Percentiles rank a stretch among this genome's conserved stretches.
These are phyloP conservation scores for Apotomis turbidana DNA, from an alignment of 2,888 invertebrate species.

Conservation along the genomic window DNA sequence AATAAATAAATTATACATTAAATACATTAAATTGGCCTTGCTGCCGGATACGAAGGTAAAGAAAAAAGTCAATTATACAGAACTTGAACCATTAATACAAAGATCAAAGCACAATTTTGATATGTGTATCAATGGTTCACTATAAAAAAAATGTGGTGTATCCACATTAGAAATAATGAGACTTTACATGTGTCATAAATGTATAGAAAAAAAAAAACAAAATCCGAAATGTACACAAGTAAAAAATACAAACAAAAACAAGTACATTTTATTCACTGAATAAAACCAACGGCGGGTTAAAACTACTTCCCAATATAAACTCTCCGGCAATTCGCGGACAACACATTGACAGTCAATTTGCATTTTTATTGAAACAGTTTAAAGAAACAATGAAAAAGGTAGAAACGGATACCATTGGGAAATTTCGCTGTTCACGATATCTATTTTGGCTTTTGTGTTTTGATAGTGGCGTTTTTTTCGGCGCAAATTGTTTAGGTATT, in stretches of 20 bases:
- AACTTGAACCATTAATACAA: too few species aligned
- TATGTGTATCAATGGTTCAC: too few species aligned
- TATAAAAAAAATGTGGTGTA: too few species aligned
- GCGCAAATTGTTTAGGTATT: slow-evolving; percentile 9
- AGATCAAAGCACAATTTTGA: too few species aligned
- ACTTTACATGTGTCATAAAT: too few species aligned
- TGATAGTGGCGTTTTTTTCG: slow-evolving; percentile 1
- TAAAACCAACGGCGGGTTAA: slow-evolving; percentile 51
- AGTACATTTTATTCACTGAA: slow-evolving; percentile 34
- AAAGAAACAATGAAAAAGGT: slow-evolving; percentile 69
- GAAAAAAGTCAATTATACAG: too few species aligned
- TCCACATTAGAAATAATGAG: too few species aligned
- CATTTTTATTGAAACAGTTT: slow-evolving; percentile 80
- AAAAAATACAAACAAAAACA: slow-evolving; percentile 31
- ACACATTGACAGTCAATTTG: slow-evolving; percentile 69
- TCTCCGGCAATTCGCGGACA: slow-evolving; percentile 65
- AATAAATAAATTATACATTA: too few species aligned
- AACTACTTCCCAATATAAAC: slow-evolving; percentile 66
- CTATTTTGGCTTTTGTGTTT: slow-evolving; percentile 34
- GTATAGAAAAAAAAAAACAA: too few species aligned
- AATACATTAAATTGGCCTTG: too few species aligned
- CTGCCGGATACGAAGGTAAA: too few species aligned
- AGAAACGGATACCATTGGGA: slow-evolving; percentile 42
- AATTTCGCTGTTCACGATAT: slow-evolving; percentile 33
- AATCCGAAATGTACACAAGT: not conserved